A percentile compares a stretch with the other conserved stretches of the same genome.
Conservation (phyloP, 2,888 invertebrate species). For the Temnothorax ravouxi region DNA sequence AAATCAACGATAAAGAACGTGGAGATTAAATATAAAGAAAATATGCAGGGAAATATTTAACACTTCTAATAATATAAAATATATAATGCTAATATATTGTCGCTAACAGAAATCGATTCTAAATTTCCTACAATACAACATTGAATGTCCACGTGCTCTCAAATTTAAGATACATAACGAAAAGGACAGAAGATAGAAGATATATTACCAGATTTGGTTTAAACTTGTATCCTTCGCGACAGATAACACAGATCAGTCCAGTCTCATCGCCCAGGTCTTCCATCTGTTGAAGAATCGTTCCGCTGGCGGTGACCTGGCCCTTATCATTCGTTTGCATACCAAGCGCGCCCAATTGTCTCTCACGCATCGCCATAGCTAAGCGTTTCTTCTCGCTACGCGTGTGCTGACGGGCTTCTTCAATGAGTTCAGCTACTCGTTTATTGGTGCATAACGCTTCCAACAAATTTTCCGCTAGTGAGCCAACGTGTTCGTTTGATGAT, state of each 20-base stretch:
- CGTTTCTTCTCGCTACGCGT: slow-evolving; percentile 98
- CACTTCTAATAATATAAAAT: not conserved
- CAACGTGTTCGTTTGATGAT: slow-evolving; percentile 98
- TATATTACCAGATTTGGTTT: slow-evolving; percentile 93
- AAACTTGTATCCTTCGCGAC: slow-evolving; percentile 98
- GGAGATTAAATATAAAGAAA: slow-evolving; percentile 21
- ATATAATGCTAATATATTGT: not conserved
- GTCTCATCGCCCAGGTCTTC: slow-evolving; percentile 98
- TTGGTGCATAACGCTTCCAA: slow-evolving; percentile 94
- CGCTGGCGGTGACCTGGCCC: slow-evolving; percentile 97
- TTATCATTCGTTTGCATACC: slow-evolving; percentile 99
- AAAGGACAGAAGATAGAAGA: not conserved
- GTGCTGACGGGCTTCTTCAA: slow-evolving; percentile 97
- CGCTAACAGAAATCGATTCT: not conserved
- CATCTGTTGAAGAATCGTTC: slow-evolving; percentile 96
- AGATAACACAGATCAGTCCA: slow-evolving; percentile 98
- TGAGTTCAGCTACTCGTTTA: slow-evolving; percentile 92
- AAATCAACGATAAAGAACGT: not conserved
- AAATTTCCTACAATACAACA: not conserved
- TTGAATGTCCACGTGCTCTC: not conserved
- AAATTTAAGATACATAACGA: not conserved
- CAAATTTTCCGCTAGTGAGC: slow-evolving; percentile 98
- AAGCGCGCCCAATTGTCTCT: slow-evolving; percentile 97
- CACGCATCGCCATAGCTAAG: slow-evolving; percentile 98
- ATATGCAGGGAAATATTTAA: not conserved